Base-by-base conservation (phyloP, 23 tunicate genomes). In the Ciona savignyi region DNA sequence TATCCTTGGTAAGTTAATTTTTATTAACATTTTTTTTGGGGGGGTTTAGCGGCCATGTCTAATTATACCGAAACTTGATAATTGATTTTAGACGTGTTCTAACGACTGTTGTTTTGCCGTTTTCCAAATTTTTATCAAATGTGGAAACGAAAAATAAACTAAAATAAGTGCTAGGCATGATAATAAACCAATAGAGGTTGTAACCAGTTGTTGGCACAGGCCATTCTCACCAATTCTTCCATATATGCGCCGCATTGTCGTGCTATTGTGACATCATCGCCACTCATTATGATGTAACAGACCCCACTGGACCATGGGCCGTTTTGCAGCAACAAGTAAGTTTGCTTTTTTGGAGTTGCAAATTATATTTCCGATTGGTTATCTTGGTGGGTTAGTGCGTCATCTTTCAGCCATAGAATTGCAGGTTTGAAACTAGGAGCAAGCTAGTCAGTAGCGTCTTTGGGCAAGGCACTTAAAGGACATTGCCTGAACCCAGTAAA, bases 181-280 rank as follows among this genome's bases (percentile, higher is more conserved):
- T 11, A 49, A 49, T 15, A 49, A 11, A 49, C 20, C 61, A 49
- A 49, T 49, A 11, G 15, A 11, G 20, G 15, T 49, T n/a, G n/a
- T n/a, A n/a, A n/a, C n/a, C n/a, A n/a, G n/a, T n/a, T n/a, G n/a
- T n/a, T n/a, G n/a, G n/a, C n/a, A 2, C 74, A 87, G 95, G 95
- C 27, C 95, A 87, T 62, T 87, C 95, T 15, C 95, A 87, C 32
- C 82, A 77, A 71, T 71, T 79, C 42, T 87, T 87, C 66, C 95
- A 87, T 68, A 35, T 87, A 1, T 71, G 76, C 19, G 70, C 63
- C 1, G 95, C 95, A 24, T 51, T 65, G 1, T 69, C 81, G 15
- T 75, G 79, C 24, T 87, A 87, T 51, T 87, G 63, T 66, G 86
- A 87, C 29, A 71, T 81, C 22, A 63, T 27, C n/a, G 95, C 82